Evolutionary conservation across 2,888 invertebrate genomes (phyloP), one percentile per base, ranked within the genome.

Genomic region (Archaeoteleia sp.): DNA sequence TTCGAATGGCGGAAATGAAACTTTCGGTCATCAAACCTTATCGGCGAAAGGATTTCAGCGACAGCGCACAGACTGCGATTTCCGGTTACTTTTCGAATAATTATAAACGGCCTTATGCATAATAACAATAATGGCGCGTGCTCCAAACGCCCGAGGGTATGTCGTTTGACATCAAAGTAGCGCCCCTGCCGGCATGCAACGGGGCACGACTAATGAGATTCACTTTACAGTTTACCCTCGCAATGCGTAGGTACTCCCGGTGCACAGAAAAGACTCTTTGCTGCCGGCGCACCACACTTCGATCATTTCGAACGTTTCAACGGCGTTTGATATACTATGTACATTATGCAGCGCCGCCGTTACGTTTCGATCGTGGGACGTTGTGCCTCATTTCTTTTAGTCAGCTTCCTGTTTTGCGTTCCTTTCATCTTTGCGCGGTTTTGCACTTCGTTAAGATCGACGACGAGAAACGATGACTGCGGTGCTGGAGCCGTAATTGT

Each of bases 181-280:
- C 76, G 74, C 74, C 73, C 76, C 63, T 66, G 73, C 61, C 73
- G 65, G 69, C 62, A 73, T 76, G 77, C 78, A 78, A 66, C 79
- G 74, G 74, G 72, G 74, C 75, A 78, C 74, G 78, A 81, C 78
- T 81, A 82, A 84, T 84, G 83, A 82, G 84, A 85, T 85, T 84
- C 84, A 83, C 82, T 83, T 82, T 81, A 79, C 79, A 75, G 76
- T 80, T 78, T 79, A 77, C 76, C 77, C 80, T 74, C 73, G 68
- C 65, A 65, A 63, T 73, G 71, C 73, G 72, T 74, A 67, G 63
- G 69, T 65, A 67, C 70, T 53, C 60, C 57, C 57, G 45, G 60
- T 66, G 58, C 63, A 58, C 67, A 63, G 63, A 70, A 70, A 70
- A 70, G 67, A 67, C 61, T 70, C 67, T 68, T 63, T 67, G 65